These are phyloP conservation scores for Cistogaster globosa DNA, from an alignment of 2,888 invertebrate species.

Conservation along the genomic window DNA sequence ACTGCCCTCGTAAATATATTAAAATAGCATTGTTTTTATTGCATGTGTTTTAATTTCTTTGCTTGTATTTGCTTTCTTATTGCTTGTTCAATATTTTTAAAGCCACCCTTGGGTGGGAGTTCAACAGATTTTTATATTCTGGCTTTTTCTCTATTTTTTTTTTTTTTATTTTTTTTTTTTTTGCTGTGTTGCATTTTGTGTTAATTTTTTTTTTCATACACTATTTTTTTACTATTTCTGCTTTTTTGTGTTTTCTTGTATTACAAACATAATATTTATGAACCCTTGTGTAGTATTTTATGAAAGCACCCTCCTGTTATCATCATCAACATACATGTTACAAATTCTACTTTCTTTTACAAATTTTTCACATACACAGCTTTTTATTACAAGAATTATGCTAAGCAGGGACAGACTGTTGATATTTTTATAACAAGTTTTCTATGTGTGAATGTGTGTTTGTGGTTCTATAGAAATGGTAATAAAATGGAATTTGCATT, in stretches of 20 bases:
- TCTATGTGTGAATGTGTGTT: background rate
- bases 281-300: constrained; percentile 64
- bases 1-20: background rate
- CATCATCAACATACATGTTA: constrained; percentile 55
- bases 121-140: constrained; percentile 68
- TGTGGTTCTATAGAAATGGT: constrained; percentile 8
- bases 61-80: constrained; percentile 26
- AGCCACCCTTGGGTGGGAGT: constrained; percentile 53
- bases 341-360: constrained; percentile 30
- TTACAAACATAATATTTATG: constrained; percentile 68
- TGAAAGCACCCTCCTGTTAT: constrained; percentile 64
- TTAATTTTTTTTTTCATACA: too few species aligned
- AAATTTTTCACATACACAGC: constrained; percentile 6
- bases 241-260: constrained; percentile 18
- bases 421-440: constrained; percentile 27
- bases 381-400: constrained; percentile 41
- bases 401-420: constrained; percentile 60
- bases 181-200: constrained; percentile 25
- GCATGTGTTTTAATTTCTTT: constrained; percentile 58
- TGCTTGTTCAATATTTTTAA: constrained; percentile 30
- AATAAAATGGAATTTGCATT: constrained; percentile 59
- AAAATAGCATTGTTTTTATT: constrained; percentile 11
- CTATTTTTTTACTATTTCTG: constrained; percentile 41
- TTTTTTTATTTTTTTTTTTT: background rate
- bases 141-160: background rate